Percentiles rank a stretch among this genome's conserved stretches.
Conservation (phyloP, 2,888 invertebrate genomes). For the Dione juno region DNA sequence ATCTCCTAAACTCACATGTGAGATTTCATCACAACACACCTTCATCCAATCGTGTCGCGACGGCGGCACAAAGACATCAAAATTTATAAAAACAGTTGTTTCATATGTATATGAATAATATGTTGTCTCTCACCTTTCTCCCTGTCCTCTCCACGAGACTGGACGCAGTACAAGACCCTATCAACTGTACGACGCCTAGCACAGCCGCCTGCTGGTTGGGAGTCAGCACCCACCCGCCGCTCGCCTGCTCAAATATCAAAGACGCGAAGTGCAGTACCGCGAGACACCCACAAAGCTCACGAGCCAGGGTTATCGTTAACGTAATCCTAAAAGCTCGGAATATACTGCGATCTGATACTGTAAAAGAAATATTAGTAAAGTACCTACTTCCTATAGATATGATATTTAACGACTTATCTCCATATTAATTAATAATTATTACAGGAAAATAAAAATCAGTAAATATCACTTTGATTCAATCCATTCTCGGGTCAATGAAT, state of each 20-base stretch:
- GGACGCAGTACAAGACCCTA: conserved; percentile 74
- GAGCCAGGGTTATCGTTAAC: conserved; percentile 70
- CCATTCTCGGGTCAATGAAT: no score
- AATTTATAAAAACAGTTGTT: not conserved
- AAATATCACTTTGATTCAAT: no score
- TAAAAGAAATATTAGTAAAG: not conserved
- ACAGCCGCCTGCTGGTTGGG: conserved; percentile 74
- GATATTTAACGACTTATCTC: no score
- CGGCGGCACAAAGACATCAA: no score
- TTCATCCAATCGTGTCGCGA: no score
- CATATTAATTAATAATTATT: no score
- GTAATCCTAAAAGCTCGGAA: conserved; percentile 83
- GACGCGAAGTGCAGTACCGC: conserved; percentile 78
- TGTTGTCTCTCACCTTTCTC: conserved; percentile 62
- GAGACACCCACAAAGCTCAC: conserved; percentile 76
- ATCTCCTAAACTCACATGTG: no score
- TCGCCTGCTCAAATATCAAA: conserved; percentile 73
- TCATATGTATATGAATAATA: no score
- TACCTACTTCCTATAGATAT: no score
- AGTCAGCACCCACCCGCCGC: conserved; percentile 60
- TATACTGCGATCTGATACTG: conserved; percentile 69
- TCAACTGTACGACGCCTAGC: conserved; percentile 68
- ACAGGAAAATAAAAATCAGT: no score
- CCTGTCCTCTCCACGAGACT: conserved; percentile 72
- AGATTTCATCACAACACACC: no score